Evolutionary conservation across 2,888 invertebrate species (phyloP).

Genomic region (Conchocele bisecta): DNA sequence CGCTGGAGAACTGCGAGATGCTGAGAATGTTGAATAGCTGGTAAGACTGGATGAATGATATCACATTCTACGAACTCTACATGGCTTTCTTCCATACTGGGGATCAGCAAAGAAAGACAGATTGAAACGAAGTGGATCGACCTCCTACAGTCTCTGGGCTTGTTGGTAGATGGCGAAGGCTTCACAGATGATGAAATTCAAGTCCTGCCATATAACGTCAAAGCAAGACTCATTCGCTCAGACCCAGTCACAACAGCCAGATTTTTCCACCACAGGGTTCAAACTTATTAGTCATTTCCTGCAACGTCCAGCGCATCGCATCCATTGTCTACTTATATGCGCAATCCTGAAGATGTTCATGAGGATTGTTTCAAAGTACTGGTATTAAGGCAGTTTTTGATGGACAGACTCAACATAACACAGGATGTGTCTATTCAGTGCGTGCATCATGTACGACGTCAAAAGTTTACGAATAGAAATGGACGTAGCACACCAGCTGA

Average conservation of each 20-base stretch:
- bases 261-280: slow-evolving; percentile 41
- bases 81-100: slow-evolving; percentile 62
- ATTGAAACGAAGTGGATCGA: slow-evolving; percentile 61
- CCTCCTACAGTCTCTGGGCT: slow-evolving; percentile 10
- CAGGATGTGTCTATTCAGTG: too few relatives aligned
- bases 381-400: too few relatives aligned
- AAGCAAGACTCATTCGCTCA: slow-evolving; percentile 18
- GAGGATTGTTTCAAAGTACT: too few relatives aligned
- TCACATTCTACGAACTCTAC: slow-evolving; percentile 33
- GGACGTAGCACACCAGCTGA: too few relatives aligned
- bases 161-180: slow-evolving; percentile 7
- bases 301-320: slow-evolving; percentile 6
- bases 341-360: too few relatives aligned
- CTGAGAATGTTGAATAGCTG: slow-evolving; percentile 24
- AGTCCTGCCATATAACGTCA: slow-evolving; percentile 19
- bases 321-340: too few relatives aligned
- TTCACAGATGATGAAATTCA: slow-evolving; percentile 27
- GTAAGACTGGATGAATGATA: slow-evolving; percentile 47
- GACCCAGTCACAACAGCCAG: slow-evolving; percentile 49
- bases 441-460: too few relatives aligned
- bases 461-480: too few relatives aligned
- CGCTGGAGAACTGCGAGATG: slow-evolving; percentile 18
- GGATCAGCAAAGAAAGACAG: slow-evolving; percentile 55
- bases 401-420: too few relatives aligned
- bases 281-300: slow-evolving; percentile 31